Evolutionary conservation across 2,113 vertebrate genomes (phyloP).

Genomic region (Isurus oxyrinchus): DNA sequence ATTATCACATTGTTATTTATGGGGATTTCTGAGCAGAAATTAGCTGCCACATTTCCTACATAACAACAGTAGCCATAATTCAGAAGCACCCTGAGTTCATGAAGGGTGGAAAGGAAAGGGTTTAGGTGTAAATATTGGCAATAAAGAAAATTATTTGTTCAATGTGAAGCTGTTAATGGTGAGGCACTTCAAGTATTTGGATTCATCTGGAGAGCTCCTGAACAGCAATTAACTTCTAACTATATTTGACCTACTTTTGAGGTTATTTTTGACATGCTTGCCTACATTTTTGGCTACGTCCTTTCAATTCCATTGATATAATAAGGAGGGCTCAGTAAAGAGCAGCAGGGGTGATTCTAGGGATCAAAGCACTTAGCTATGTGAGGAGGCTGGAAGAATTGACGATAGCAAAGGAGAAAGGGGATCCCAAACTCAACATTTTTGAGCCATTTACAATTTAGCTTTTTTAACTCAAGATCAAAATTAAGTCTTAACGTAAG

Average conservation of each 20-base stretch:
- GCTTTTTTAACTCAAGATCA: not conserved
- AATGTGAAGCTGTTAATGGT: not conserved
- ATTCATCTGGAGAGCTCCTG: not conserved
- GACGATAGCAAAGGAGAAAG: not conserved
- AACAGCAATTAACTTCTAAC: not conserved
- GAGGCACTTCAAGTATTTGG: not conserved
- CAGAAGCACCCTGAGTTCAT: not conserved
- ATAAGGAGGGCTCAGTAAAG: not conserved
- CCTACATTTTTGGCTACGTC: not conserved
- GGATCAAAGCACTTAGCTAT: not conserved
- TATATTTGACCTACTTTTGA: not conserved
- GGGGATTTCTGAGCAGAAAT: not conserved
- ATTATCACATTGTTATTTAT: not conserved
- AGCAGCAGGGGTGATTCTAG: not conserved
- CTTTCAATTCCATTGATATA: not conserved
- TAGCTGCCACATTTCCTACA: not conserved
- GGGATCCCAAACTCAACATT: not conserved
- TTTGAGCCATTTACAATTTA: not conserved
- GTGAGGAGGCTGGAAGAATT: not conserved
- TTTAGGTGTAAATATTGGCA: not conserved
- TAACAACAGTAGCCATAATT: not conserved
- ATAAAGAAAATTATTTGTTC: not conserved
- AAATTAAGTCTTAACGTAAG: not conserved
- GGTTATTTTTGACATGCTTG: not conserved
- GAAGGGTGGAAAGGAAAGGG: not conserved